Evolutionary conservation across 1,140 invertebrate genomes (phyloP), one percentile per base, ranked within the genome.

Genomic region (Aphelenchoides fujianensis): DNA sequence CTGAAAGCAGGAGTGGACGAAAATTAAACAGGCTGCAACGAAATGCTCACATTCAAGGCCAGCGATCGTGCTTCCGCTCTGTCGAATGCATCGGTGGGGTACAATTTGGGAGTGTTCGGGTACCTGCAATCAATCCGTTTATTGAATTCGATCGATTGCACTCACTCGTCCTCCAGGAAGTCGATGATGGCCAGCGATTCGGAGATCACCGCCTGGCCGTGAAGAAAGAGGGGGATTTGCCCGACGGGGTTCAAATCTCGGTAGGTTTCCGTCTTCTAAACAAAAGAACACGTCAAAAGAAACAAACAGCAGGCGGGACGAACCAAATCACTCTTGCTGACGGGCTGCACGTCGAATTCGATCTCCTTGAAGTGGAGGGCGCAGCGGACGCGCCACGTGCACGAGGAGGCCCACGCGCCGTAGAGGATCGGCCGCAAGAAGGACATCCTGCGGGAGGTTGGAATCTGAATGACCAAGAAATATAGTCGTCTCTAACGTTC

Each of bases 361-460:
- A 66, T 66, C 53, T 48, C 63, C 7, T 66, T 66, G 32, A 27
- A 36, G n/a, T 66, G 32, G 12, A 66, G 31, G 31, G 63, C 63
- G 53, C 12, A 19, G 16, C 63, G 16, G 32, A 66, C 63, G n/a
- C 63, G 63, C 63, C 63, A 66, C 9, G 32, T n/a, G 31, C 27
- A 66, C 7, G 63, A 66, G 53, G 12, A n/a, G n/a, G 27, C 16
- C 63, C 63, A 66, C n/a, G 9, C 23, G 2, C 63, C 63, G 3
- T 66, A 66, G 12, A 66, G 63, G 53, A 66, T 36, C 28, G 63
- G 63, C n/a, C 63, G 16, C n/a, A 66, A 30, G 31, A 36, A 36
- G 12, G 90, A 91, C 23, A 93, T 85, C 84, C 92, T 93, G 83
- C 92, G 91, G 19, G 5, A n/a, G n/a, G n/a, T n/a, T n/a, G n/a